Base-by-base conservation (phyloP, 1,140 invertebrate genomes). In the Bombus fervidus region DNA sequence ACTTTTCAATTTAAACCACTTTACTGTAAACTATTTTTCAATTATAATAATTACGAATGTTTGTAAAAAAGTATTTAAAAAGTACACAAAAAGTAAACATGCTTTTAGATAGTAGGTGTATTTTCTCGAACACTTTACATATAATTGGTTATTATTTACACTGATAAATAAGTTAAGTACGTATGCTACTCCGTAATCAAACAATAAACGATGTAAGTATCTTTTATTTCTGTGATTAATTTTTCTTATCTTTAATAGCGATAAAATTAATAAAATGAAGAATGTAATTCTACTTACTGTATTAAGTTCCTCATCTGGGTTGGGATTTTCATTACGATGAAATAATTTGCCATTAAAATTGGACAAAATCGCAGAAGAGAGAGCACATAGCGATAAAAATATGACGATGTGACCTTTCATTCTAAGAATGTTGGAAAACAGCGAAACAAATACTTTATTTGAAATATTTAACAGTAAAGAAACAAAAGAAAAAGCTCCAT, bases 221-320 rank as follows among this genome's bases (percentile, higher is more conserved):
- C 6, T 66, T 66, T 31, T 31, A 66, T 66, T 66, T 66, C n/a
- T 18, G 4, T 22, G 0, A 6, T 1, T 10, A 9, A 47, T 47
- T 31, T 53, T 71, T 25, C 47, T 39, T 71, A 28, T 13, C 25
- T 71, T 39, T 39, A 25, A 71, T 34, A 6, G 25, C 3, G 18
- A 59, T 43, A 1, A 57, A 62, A 73, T 62, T 62, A 62, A n/a
- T 69, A 43, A 28, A 62, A 72, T 43, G 15, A 34, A 81, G 25
- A 31, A 47, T 68, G 22, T 18, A 78, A 68, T 57, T 47, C 1
- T 25, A 81, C 57, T 88, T 86, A 90, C 89, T 1, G 81, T 86
- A 12, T 74, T 57, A 5, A 90, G 72, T 0, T 80, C 15, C 4
- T 72, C 28, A 10, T 86, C 66, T 39, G 69, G n/a, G 43, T 85